Conservation (phyloP, 1,140 invertebrate species). For the Monomorium pharaonis region DNA sequence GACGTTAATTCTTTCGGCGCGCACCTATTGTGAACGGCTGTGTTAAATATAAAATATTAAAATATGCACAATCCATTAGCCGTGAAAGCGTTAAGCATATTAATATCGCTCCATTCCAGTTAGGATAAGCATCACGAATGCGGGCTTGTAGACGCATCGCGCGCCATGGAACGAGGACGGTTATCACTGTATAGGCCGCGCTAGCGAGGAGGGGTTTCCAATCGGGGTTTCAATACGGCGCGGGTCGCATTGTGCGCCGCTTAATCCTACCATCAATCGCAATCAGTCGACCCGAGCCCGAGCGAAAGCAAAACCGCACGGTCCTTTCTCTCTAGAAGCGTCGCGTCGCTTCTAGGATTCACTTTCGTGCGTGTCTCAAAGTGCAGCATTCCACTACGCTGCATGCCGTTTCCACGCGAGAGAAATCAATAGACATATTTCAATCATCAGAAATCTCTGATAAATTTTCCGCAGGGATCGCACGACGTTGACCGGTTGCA, state of each 20-base stretch:
- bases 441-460: constrained; percentile 24
- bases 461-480: constrained; percentile 23
- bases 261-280: constrained; percentile 67
- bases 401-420: background rate
- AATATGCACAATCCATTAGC: constrained; percentile 36
- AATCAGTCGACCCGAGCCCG: constrained; percentile 53
- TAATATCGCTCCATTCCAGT: constrained; percentile 39
- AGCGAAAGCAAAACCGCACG: constrained; percentile 63
- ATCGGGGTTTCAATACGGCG: constrained; percentile 51
- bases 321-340: constrained; percentile 17
- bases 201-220: constrained; percentile 49
- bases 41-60: background rate
- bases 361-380: constrained; percentile 34
- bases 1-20: constrained; percentile 28
- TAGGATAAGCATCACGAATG: constrained; percentile 51
- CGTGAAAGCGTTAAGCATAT: constrained; percentile 35
- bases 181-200: constrained; percentile 23
- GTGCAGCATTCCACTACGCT: constrained; percentile 1
- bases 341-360: constrained; percentile 18
- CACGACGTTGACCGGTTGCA: constrained; percentile 3
- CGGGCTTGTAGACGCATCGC: background rate
- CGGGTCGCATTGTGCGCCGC: constrained; percentile 51
- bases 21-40: background rate
- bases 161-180: background rate
- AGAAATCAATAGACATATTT: constrained; percentile 43